Evolutionary conservation across 1,140 invertebrate species (phyloP).

Genomic region (Drosophila oshimai): DNA sequence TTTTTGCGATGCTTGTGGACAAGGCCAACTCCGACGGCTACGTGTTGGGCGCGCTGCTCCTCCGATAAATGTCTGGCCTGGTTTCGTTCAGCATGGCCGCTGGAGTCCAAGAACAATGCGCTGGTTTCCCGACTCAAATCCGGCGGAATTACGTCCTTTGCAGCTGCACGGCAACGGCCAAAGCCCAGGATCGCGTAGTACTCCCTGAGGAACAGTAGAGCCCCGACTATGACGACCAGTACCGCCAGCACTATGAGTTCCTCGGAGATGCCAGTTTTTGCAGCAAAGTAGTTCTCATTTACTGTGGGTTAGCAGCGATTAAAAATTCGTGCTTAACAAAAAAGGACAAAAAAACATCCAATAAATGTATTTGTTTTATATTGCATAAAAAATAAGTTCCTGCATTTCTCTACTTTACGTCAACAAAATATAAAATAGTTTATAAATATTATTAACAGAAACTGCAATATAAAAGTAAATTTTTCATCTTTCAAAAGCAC

Average conservation of each 20-base stretch:
- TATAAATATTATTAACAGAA: no score
- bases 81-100: neutral
- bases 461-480: no score
- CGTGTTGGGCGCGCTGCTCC: neutral
- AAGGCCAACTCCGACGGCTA: slow-evolving; percentile 8
- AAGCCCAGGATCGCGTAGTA: neutral
- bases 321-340: neutral
- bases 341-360: neutral
- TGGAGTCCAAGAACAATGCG: neutral
- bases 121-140: fast-evolving
- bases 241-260: neutral
- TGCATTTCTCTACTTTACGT: no score
- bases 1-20: neutral
- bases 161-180: neutral
- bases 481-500: no score
- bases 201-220: neutral
- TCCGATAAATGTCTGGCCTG: neutral
- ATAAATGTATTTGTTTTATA: no score
- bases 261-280: neutral
- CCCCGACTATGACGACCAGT: fast-evolving
- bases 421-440: no score
- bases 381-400: no score
- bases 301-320: neutral
- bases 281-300: neutral
- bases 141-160: neutral